Base-by-base conservation (phyloP, 2,888 invertebrate species). In the Scaptomyza cyrtandrae region DNA sequence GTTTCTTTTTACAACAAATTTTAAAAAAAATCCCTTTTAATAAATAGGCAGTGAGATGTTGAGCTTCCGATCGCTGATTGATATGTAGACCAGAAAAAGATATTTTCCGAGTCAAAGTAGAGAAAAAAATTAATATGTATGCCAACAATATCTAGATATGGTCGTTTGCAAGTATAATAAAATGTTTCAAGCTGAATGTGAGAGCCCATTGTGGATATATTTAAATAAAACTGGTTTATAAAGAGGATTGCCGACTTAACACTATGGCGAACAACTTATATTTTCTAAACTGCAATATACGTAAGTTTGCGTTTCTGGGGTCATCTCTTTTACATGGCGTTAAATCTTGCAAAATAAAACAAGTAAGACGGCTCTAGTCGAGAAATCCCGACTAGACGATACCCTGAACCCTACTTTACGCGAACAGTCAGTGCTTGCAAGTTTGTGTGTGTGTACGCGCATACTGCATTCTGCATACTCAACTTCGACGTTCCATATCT, bases 91-190 rank as follows among this genome's bases (percentile, higher is more conserved):
- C 31, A 31, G 43, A 16, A 29, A n/a, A 5, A 19, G 19, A 10
- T 10, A 19, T 54, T 41, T 10, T 1, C 16, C n/a, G 6, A 45
- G 44, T 33, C n/a, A 33, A 19, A n/a, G 31, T 11, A 43, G 7
- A 43, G 29, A 31, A 24, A 45, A n/a, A 13, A n/a, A 31, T 44
- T n/a, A 52, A 52, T 37, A 52, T 52, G 52, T 52, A 52, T 52
- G n/a, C 14, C n/a, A 14, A 11, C 11, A 37, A 37, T 37, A 24
- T 37, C 14, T 37, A 24, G 19, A 50, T 33, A 24, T 24, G n/a
- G 6, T 31, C 31, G n/a, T 55, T 55, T 55, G 45, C 54, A 55
- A 45, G 54, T 45, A 55, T 45, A 55, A 55, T 45, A 19, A 0
- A 11, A 44, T 27, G 31, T 31, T 29, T 16, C 43, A 54, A 44